Conservation (phyloP, 2,888 invertebrate genomes). For the Cyclophora punctaria region DNA sequence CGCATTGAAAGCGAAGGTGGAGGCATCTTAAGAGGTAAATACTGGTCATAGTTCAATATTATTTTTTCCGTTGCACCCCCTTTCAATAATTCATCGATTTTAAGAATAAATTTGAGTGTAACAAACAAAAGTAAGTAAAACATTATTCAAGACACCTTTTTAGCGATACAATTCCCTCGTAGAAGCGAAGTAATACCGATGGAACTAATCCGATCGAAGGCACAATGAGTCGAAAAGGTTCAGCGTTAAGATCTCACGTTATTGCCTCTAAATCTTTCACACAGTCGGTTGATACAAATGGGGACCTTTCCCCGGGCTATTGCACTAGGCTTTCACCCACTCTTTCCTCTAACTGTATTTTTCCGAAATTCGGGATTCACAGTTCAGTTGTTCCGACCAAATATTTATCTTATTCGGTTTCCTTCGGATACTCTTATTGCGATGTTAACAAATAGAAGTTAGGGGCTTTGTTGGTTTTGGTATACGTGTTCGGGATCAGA, state of each 20-base stretch:
- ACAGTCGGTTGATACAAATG: conserved; percentile 5
- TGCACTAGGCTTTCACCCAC: conserved; percentile 55
- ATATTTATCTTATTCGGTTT: conserved; percentile 54
- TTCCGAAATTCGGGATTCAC: conserved; percentile 30
- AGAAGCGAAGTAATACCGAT: not conserved
- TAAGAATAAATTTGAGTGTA: too few species aligned
- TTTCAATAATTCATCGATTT: too few species aligned
- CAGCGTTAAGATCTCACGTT: conserved; percentile 55
- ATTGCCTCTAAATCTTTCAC: conserved; percentile 73
- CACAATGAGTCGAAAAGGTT: conserved; percentile 63
- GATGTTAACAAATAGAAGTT: conserved; percentile 49
- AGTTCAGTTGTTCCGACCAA: conserved; percentile 39
- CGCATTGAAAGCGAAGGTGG: too few species aligned
- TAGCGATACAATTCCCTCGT: conserved; percentile 9
- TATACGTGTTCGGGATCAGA: conserved; percentile 25
- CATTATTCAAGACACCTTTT: too few species aligned
- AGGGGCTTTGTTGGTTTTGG: conserved; percentile 25
- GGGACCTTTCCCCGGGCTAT: conserved; percentile 37
- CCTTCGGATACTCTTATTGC: conserved; percentile 55
- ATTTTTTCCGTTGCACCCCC: too few species aligned
- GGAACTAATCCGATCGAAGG: conserved; percentile 62
- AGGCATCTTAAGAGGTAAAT: too few species aligned
- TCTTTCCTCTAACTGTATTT: conserved; percentile 4
- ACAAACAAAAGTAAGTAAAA: too few species aligned
- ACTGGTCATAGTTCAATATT: too few species aligned